Percentiles rank a stretch among this genome's conserved stretches.
Evolutionary conservation across 2,113 vertebrate genomes (phyloP).

Genomic region (Microcebus murinus): DNA sequence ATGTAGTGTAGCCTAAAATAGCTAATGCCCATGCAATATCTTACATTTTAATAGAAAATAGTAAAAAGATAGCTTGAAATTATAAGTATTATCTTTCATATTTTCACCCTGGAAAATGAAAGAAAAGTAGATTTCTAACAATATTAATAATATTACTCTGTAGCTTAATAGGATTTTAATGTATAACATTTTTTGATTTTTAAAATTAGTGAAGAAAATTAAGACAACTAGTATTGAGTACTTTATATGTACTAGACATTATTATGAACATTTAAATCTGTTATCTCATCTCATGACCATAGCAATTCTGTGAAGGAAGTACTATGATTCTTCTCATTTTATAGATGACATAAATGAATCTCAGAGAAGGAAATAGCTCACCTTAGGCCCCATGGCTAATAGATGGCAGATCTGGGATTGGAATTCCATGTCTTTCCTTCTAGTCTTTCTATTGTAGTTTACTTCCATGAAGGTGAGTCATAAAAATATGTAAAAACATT

Average conservation of each 20-base stretch:
- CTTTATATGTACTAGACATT: neutral
- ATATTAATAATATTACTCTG: neutral
- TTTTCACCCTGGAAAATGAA: constrained; percentile 55
- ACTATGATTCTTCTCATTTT: neutral
- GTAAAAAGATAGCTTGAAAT: constrained; percentile 46
- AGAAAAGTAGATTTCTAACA: constrained; percentile 55
- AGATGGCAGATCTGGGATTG: neutral
- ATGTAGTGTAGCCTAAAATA: neutral
- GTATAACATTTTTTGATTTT: neutral
- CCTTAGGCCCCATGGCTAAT: neutral
- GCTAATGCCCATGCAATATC: neutral
- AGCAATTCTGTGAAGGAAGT: neutral
- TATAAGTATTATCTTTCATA: constrained; percentile 44
- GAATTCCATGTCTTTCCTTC: neutral
- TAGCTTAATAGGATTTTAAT: neutral
- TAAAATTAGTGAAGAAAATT: neutral
- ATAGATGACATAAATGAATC: neutral
- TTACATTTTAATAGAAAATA: constrained; percentile 62
- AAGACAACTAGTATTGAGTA: neutral
- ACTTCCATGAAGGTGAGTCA: neutral
- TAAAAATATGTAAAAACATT: neutral
- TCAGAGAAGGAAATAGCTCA: neutral
- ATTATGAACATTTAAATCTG: neutral
- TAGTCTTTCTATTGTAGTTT: constrained; percentile 9
- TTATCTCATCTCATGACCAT: neutral